Evolutionary conservation across 2,113 vertebrate species (phyloP).

Genomic region (Vulpes lagopus): DNA sequence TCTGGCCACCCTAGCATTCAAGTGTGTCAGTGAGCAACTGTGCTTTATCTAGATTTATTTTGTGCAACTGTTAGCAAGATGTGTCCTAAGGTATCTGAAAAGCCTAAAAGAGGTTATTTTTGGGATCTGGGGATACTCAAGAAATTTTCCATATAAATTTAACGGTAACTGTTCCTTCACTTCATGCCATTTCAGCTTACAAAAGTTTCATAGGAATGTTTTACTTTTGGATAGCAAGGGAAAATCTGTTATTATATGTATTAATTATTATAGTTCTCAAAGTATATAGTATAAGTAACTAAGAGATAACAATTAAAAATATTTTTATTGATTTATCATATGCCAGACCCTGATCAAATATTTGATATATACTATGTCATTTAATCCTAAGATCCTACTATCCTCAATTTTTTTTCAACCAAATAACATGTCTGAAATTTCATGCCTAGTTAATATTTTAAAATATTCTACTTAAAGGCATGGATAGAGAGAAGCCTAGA

Average conservation of each 20-base stretch:
- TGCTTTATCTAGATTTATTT: background rate
- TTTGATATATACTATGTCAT: background rate
- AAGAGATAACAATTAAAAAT: background rate
- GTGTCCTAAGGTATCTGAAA: background rate
- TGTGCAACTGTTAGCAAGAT: background rate
- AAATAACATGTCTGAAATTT: background rate
- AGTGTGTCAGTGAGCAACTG: background rate
- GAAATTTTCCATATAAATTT: background rate
- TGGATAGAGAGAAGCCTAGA: background rate
- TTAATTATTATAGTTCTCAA: slow-evolving; percentile 27
- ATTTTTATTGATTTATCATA: slow-evolving; percentile 31
- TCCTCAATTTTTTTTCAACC: background rate
- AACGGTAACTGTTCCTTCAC: background rate
- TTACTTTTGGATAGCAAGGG: background rate
- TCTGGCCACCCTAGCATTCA: background rate
- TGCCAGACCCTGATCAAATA: background rate
- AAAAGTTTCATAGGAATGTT: background rate
- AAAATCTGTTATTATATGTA: background rate
- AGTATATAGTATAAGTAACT: background rate
- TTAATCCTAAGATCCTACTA: slow-evolving; percentile 36
- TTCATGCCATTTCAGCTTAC: background rate
- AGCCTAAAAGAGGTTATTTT: background rate
- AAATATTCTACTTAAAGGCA: background rate
- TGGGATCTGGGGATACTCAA: background rate
- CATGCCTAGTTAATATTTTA: slow-evolving; percentile 18